phyloP scores from a whole-genome alignment of 2,888 invertebrate species.

The Seira ritae region DNA sequence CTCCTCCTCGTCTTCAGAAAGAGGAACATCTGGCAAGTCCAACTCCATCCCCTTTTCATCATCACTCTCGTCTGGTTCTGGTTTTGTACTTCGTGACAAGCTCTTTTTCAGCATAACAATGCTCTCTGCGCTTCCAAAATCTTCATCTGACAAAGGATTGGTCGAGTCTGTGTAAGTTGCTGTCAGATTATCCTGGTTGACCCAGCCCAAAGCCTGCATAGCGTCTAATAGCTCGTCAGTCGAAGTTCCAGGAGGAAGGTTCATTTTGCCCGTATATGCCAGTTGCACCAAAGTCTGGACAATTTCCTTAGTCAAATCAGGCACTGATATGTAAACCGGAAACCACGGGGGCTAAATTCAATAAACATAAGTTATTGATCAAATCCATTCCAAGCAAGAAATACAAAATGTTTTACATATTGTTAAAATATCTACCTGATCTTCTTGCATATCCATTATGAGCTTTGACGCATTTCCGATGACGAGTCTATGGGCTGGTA shows the following conservation, averaged over 20 bases:
- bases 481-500: conserved; percentile 61
- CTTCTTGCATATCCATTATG: conserved; percentile 61
- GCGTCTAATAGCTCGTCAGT: conserved; percentile 59
- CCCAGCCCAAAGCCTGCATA: conserved; percentile 66
- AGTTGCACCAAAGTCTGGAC: conserved; percentile 60
- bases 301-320: conserved; percentile 53
- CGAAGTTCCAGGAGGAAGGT: conserved; percentile 24
- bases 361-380: background rate
- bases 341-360: conserved; percentile 61
- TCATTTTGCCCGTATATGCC: conserved; percentile 65
- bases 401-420: background rate
- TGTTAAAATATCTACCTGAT: conserved; percentile 53
- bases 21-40: conserved; percentile 42
- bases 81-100: conserved; percentile 20
- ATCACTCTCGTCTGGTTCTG: conserved; percentile 30
- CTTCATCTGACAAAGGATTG: conserved; percentile 25
- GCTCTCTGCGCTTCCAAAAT: conserved; percentile 31
- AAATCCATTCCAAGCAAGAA: too few relatives aligned
- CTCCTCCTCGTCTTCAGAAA: conserved; percentile 41
- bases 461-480: conserved; percentile 61
- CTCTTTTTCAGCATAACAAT: conserved; percentile 40
- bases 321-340: conserved; percentile 56
- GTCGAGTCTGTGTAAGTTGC: conserved; percentile 37
- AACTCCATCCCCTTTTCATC: conserved; percentile 50
- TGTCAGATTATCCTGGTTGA: conserved; percentile 46